Conservation (phyloP, 2,797 vertebrate genomes). For the Dipus sagitta region DNA sequence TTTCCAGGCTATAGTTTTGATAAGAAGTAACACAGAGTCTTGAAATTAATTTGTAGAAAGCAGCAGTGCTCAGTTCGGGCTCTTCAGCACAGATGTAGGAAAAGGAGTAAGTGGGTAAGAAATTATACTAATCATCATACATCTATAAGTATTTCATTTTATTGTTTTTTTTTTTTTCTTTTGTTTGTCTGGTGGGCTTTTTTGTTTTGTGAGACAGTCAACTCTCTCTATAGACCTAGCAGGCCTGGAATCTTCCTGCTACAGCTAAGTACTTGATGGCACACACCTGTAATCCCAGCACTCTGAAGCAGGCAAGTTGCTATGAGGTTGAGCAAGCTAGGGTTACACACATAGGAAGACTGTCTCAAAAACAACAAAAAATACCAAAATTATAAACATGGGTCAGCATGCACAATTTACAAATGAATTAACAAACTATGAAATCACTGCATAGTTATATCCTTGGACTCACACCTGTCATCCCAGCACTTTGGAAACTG, state of each 20-base stretch:
- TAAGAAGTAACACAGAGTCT: background rate
- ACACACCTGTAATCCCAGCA: too few species aligned
- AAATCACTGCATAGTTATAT: background rate
- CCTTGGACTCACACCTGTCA: background rate
- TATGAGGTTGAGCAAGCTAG: too few species aligned
- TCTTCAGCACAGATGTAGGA: background rate
- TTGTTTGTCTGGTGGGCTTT: too few species aligned
- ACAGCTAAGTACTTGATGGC: too few species aligned
- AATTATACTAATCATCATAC: background rate
- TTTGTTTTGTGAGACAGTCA: too few species aligned
- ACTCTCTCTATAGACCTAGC: too few species aligned
- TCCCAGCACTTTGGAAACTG: background rate
- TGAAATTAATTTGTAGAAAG: background rate
- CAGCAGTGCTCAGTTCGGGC: background rate
- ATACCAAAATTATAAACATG: background rate
- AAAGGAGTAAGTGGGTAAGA: constrained; percentile 17
- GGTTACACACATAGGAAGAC: too few species aligned
- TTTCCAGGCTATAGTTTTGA: constrained; percentile 17
- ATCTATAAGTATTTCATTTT: too few species aligned
- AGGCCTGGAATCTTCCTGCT: too few species aligned
- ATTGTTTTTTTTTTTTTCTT: too few species aligned
- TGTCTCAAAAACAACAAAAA: too few species aligned
- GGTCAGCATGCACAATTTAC: background rate
- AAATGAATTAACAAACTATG: background rate
- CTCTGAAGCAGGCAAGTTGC: too few species aligned